phyloP scores from a whole-genome alignment of 1,140 invertebrate genomes.

The Sweltsa coloradensis region DNA sequence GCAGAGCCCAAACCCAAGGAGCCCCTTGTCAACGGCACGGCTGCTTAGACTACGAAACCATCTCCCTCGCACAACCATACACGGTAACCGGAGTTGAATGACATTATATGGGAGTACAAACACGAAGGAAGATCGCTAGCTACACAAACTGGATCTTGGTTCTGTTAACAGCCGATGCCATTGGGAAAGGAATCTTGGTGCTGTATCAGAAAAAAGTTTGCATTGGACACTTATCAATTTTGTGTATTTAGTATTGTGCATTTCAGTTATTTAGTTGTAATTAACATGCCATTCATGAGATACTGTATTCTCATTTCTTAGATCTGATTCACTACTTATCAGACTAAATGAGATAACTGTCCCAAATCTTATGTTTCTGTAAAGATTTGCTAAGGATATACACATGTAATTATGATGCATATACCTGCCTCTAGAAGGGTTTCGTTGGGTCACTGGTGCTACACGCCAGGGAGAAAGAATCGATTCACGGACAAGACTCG shows the following conservation, averaged over 20 bases:
- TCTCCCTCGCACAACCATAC: conserved; percentile 3
- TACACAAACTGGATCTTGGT: conserved; percentile 23
- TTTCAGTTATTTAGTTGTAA: background rate
- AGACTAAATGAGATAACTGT: too few species aligned
- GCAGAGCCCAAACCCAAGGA: conserved; percentile 42
- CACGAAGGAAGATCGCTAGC: conserved; percentile 5
- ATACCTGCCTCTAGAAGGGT: too few species aligned
- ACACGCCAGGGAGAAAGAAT: too few species aligned
- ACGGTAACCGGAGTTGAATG: conserved; percentile 13
- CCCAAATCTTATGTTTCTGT: too few species aligned
- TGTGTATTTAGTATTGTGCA: background rate
- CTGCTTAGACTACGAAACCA: conserved; percentile 27
- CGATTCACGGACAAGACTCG: too few species aligned
- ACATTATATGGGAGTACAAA: conserved; percentile 13
- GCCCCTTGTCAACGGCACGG: conserved; percentile 44
- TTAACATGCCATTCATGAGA: background rate
- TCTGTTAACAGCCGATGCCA: conserved; percentile 31
- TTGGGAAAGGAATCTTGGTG: conserved; percentile 27
- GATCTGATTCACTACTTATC: too few species aligned
- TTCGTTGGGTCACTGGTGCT: too few species aligned
- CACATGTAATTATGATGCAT: too few species aligned
- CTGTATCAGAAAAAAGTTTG: background rate
- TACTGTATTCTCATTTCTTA: conserved; percentile 2
- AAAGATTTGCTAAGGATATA: too few species aligned
- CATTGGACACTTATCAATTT: background rate